Evolutionary conservation across 1,140 invertebrate genomes (phyloP), one percentile per base, ranked within the genome.

Genomic region (Lasaia peninsularis): DNA sequence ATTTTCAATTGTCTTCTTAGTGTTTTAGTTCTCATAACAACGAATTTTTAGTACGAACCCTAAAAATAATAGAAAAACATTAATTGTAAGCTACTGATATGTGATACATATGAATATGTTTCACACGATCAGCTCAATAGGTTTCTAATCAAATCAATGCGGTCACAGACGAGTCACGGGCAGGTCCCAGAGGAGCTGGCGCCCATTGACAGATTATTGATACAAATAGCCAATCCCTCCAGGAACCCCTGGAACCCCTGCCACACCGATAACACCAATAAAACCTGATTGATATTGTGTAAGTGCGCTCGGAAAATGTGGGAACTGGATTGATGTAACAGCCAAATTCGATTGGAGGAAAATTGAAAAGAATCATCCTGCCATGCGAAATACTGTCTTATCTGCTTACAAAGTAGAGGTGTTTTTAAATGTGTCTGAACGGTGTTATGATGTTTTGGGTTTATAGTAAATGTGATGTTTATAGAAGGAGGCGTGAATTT

Each of bases 271-370:
- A 84, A 84, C 83, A 86, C 82, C 86, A 88, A 88, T 88, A 88
- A 88, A 88, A 88, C 80, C 82, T 86, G 86, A 88, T 88, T 88
- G 86, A 88, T 88, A 88, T 86, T 88, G 86, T 88, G 86, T 87
- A 88, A 87, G 86, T 88, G 86, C 80, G 71, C 78, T 64, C 75
- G 82, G 86, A 80, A 88, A 88, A 88, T 86, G 86, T 86, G 86
- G 86, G 83, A 88, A 88, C 81, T 80, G 76, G 80, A 88, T 88
- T 88, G 83, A 88, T 86, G 84, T 80, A 83, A 81, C 80, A 80
- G 74, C 82, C 75, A 80, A 86, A 88, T 86, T 86, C 85, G 80
- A 86, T 88, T 86, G 78, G 72, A 75, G 77, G 79, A 81, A 86
- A 88, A 88, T 88, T 86, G 86, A 86, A 88, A 86, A 86, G 79